A percentile compares a stretch with the other conserved stretches of the same genome.
Evolutionary conservation across 2,888 invertebrate species (phyloP).

Genomic region (Brachyptera putata): DNA sequence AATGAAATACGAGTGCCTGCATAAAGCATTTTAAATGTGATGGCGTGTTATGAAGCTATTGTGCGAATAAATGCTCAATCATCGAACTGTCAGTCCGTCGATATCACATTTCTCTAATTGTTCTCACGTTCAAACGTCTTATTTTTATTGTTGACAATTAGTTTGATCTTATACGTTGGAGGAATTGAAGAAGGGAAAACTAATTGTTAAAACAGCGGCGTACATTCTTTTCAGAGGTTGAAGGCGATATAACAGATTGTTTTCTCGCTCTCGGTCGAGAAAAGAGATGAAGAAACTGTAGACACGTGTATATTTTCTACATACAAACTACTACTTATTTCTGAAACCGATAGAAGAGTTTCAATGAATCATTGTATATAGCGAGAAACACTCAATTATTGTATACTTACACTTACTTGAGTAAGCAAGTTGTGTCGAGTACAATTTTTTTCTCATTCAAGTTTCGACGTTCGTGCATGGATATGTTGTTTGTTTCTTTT

Average conservation of each 20-base stretch:
- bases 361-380: too few species aligned
- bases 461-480: too few species aligned
- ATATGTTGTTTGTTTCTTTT: not conserved
- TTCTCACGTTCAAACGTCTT: not conserved
- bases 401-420: too few species aligned
- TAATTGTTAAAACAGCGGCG: not conserved
- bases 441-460: too few species aligned
- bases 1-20: not conserved
- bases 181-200: not conserved
- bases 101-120: not conserved
- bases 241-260: too few species aligned
- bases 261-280: not conserved
- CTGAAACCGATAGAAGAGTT: too few species aligned
- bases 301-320: too few species aligned
- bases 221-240: not conserved
- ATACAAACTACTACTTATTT: too few species aligned
- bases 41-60: not conserved
- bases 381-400: too few species aligned
- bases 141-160: not conserved
- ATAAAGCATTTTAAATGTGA: too few species aligned
- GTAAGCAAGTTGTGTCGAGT: too few species aligned
- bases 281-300: not conserved
- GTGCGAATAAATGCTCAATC: not conserved
- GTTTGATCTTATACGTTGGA: not conserved
- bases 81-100: not conserved